Percentiles rank a stretch among this genome's conserved stretches.
phyloP scores from a whole-genome alignment of 2,113 vertebrate species.

The Alligator sinensis region DNA sequence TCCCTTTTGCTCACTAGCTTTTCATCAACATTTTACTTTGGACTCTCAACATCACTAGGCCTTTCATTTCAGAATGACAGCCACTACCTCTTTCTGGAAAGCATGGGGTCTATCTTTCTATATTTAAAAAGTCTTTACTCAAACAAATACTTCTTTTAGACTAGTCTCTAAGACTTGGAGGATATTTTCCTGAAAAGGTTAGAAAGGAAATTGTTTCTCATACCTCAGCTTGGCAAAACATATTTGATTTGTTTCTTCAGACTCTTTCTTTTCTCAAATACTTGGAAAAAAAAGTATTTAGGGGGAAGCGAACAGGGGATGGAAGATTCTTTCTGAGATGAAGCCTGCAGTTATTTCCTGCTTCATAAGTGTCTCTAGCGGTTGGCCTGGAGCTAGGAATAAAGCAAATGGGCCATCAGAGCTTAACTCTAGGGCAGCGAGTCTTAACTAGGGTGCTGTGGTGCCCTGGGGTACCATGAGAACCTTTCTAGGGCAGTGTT shows the following conservation, averaged over 20 bases:
- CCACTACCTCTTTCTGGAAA: background rate
- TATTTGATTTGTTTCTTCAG: background rate
- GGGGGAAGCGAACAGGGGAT: background rate
- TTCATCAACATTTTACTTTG: background rate
- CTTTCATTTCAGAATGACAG: background rate
- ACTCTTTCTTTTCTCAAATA: background rate
- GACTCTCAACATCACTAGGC: background rate
- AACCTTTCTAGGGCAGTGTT: no score
- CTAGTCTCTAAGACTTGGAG: background rate
- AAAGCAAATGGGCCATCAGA: background rate
- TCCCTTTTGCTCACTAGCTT: background rate
- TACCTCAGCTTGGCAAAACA: background rate
- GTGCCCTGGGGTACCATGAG: no score
- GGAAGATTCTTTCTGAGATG: background rate
- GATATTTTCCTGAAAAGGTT: background rate
- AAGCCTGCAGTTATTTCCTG: background rate
- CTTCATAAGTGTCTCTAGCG: background rate
- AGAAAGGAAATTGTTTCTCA: background rate
- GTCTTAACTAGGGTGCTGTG: no score
- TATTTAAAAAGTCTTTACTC: background rate
- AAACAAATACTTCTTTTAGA: background rate
- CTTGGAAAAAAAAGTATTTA: background rate
- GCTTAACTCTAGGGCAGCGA: no score
- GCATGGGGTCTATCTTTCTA: background rate
- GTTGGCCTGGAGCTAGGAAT: background rate